A percentile compares a stretch with the other conserved stretches of the same genome.
Conservation (phyloP, 2,797 vertebrate genomes). For the Petrocephalus sullivani region DNA sequence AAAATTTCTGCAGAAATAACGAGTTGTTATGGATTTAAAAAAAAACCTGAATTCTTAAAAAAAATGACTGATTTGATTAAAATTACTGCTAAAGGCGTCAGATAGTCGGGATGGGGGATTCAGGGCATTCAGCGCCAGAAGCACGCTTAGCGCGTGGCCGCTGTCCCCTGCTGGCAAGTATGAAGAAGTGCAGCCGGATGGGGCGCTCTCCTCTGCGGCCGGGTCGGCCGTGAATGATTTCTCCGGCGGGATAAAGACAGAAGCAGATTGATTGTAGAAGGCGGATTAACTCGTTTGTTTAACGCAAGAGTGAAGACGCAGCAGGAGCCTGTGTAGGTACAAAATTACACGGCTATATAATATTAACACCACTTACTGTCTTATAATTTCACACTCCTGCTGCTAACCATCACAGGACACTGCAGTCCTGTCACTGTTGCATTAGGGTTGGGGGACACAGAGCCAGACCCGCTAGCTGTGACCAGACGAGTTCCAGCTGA, state of each 20-base stretch:
- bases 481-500: not conserved
- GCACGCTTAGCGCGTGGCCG: not conserved
- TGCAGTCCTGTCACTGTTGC: not conserved
- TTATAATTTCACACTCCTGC: not conserved
- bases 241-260: not conserved
- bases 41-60: not conserved
- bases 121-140: not conserved
- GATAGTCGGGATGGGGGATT: not conserved
- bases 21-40: not conserved
- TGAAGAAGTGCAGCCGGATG: not conserved
- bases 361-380: not conserved
- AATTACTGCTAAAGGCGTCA: not conserved
- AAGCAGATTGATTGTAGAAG: not conserved
- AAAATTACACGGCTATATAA: not conserved
- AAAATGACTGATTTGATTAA: not conserved
- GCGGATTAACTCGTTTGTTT: not conserved
- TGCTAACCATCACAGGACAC: not conserved
- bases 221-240: not conserved
- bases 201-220: not conserved
- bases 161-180: slow-evolving; percentile 14
- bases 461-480: not conserved
- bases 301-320: not conserved
- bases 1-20: not conserved
- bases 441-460: not conserved
- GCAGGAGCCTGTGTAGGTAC: not conserved